Percentiles rank a stretch among this genome's conserved stretches.
phyloP scores from a whole-genome alignment of 1,140 invertebrate genomes.

The Leptinotarsa undecemlineata region DNA sequence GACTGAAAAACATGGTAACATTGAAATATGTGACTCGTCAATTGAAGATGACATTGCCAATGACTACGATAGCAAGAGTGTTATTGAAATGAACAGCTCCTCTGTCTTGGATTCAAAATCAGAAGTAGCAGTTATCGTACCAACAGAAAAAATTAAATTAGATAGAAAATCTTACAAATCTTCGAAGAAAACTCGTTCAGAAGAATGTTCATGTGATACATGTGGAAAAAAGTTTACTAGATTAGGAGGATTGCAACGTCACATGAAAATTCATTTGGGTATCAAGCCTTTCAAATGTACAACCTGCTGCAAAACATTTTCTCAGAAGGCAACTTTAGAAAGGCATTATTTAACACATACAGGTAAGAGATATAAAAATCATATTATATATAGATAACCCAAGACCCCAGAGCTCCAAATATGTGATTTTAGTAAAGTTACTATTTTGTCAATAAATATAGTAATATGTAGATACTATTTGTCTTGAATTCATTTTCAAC shows the following conservation, averaged over 20 bases:
- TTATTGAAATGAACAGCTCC: neutral
- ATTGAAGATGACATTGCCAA: neutral
- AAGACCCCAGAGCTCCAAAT: too few species aligned
- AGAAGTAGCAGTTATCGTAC: neutral
- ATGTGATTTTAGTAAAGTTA: too few species aligned
- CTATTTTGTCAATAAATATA: too few species aligned
- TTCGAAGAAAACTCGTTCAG: neutral
- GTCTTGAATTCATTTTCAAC: too few species aligned
- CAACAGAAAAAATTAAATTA: neutral
- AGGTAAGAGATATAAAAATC: conserved; percentile 56
- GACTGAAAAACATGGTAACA: neutral
- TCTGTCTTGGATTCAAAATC: neutral
- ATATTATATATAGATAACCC: too few species aligned
- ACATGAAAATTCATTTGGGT: conserved; percentile 30
- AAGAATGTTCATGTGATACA: conserved; percentile 18
- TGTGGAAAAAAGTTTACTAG: conserved; percentile 31
- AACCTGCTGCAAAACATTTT: conserved; percentile 20
- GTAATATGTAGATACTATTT: too few species aligned
- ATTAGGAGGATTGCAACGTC: conserved; percentile 23
- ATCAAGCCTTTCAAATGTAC: conserved; percentile 32
- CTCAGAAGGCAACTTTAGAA: conserved; percentile 13
- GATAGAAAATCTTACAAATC: neutral
- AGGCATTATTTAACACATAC: conserved; percentile 72
- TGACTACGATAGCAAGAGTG: neutral
- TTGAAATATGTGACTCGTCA: neutral